These are phyloP conservation scores for Malurus leucopterus DNA, from an alignment of 2,797 vertebrate genomes.

Conservation along the genomic window DNA sequence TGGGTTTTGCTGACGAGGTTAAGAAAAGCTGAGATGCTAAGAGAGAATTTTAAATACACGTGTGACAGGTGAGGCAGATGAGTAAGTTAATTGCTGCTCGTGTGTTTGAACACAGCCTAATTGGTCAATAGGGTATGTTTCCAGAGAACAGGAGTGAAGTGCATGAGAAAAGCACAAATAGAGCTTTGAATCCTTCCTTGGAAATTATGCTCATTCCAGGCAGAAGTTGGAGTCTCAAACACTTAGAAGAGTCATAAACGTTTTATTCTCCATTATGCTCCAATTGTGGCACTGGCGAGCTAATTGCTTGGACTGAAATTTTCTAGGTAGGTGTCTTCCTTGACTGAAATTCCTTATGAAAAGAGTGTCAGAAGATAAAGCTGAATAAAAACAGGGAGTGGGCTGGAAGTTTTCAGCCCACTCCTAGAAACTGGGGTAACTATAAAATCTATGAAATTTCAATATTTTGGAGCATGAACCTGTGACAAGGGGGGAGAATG, in stretches of 20 bases:
- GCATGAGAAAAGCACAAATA: not conserved
- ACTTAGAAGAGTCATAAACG: not conserved
- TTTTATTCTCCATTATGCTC: not conserved
- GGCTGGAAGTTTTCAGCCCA: not conserved
- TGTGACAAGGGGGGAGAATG: not conserved
- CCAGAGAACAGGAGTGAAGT: not conserved
- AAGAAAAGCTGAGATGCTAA: not conserved
- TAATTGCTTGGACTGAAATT: slow-evolving; percentile 8
- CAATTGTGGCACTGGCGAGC: not conserved
- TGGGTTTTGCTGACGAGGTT: slow-evolving; percentile 23
- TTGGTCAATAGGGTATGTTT: slow-evolving; percentile 46
- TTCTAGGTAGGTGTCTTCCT: not conserved
- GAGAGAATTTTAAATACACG: slow-evolving; percentile 23
- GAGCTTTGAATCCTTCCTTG: slow-evolving; percentile 14
- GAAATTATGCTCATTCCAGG: not conserved
- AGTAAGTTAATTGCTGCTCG: slow-evolving; percentile 35
- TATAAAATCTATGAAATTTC: not conserved
- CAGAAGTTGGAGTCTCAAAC: not conserved
- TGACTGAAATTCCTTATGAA: not conserved
- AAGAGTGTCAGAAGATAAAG: not conserved
- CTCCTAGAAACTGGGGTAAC: not conserved
- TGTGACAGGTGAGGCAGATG: slow-evolving; percentile 40
- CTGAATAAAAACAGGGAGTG: not conserved
- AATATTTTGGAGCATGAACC: not conserved
- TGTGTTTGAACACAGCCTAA: slow-evolving; percentile 8